phyloP scores from a whole-genome alignment of 2,797 vertebrate species.

The Phalanger gymnotis region DNA sequence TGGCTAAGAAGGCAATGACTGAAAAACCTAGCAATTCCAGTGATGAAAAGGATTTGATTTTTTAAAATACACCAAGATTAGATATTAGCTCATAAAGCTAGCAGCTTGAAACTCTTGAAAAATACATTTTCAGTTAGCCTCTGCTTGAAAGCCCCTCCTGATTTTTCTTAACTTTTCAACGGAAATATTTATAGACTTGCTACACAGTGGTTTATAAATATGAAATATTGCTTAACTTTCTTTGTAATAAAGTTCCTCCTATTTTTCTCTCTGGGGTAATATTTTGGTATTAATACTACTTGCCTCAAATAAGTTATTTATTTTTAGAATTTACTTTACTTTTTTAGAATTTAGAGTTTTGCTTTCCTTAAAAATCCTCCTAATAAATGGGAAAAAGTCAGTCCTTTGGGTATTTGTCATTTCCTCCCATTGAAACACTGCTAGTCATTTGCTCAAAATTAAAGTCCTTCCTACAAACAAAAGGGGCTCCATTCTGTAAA shows the following conservation, averaged over 20 bases:
- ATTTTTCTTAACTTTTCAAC: neutral
- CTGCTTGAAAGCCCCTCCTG: neutral
- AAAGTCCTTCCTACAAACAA: neutral
- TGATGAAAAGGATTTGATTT: conserved; percentile 3
- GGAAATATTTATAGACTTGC: neutral
- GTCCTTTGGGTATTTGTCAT: neutral
- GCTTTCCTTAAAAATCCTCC: neutral
- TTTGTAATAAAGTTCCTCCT: neutral
- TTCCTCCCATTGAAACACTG: neutral
- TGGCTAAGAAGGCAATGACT: neutral
- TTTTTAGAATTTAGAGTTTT: neutral
- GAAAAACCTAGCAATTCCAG: neutral
- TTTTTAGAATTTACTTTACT: neutral
- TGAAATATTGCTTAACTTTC: neutral
- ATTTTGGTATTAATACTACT: neutral
- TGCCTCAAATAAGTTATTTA: neutral
- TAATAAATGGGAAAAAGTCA: neutral
- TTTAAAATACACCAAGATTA: neutral
- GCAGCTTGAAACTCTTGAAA: neutral
- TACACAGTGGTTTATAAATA: neutral
- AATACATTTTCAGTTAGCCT: neutral
- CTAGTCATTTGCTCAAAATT: neutral
- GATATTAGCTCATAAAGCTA: neutral
- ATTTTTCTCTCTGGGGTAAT: neutral
- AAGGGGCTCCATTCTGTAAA: neutral